These are phyloP conservation scores for Aspidiotus destructor DNA, from an alignment of 2,888 invertebrate species.

Conservation along the genomic window DNA sequence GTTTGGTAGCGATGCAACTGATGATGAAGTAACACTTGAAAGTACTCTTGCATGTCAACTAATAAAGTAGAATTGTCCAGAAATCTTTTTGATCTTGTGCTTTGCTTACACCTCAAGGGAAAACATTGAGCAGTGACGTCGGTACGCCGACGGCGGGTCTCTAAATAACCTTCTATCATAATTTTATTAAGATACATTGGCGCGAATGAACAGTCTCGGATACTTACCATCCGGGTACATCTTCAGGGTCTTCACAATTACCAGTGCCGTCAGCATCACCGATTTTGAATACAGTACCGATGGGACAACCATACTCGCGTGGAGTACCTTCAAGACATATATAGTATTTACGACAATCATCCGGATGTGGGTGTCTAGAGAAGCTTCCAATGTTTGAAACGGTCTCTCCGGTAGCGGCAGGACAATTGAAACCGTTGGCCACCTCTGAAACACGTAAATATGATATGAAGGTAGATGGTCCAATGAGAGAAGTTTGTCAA, in stretches of 20 bases:
- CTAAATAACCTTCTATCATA: no score
- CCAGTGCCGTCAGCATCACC: slow-evolving; percentile 82
- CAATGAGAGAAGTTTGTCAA: no score
- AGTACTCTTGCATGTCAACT: no score
- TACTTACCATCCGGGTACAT: slow-evolving; percentile 88
- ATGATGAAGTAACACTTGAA: no score
- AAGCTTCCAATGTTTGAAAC: slow-evolving; percentile 71
- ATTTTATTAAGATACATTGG: background rate
- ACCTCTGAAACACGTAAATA: slow-evolving; percentile 59
- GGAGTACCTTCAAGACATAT: slow-evolving; percentile 84
- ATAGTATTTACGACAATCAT: slow-evolving; percentile 90
- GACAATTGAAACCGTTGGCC: slow-evolving; percentile 79
- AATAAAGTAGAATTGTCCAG: no score
- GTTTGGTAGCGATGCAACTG: no score
- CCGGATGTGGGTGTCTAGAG: slow-evolving; percentile 89
- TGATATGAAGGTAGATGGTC: background rate
- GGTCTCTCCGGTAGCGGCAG: slow-evolving; percentile 64
- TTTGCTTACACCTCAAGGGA: no score
- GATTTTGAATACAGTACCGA: slow-evolving; percentile 91
- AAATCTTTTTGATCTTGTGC: no score
- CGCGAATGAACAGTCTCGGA: no score
- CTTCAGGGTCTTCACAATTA: slow-evolving; percentile 89
- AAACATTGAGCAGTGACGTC: no score
- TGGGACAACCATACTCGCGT: slow-evolving; percentile 89
- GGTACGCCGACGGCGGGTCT: no score